Evolutionary conservation across 2,888 invertebrate genomes (phyloP).

Genomic region (Netelia fuscicornis): DNA sequence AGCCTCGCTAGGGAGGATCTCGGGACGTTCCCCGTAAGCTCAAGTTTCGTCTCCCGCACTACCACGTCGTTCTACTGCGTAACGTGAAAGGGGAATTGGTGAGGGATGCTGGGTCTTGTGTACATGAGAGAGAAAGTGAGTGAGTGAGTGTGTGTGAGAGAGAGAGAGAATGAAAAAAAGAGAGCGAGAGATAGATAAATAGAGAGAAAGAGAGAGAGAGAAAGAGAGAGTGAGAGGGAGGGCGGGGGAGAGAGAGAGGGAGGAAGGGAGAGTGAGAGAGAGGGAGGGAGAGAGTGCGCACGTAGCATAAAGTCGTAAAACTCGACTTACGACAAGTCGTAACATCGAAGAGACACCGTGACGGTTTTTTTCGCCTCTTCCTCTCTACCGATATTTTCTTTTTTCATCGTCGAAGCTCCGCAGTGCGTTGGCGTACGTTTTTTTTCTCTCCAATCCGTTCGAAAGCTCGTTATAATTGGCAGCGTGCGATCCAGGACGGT

Average conservation of each 20-base stretch:
- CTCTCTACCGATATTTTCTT: constrained; percentile 57
- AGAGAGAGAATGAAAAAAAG: too few relatives aligned
- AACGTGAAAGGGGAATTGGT: constrained; percentile 63
- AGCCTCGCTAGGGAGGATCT: constrained; percentile 52
- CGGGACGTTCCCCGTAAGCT: constrained; percentile 42
- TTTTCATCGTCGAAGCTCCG: constrained; percentile 50
- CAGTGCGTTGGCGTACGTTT: constrained; percentile 11
- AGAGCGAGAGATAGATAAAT: too few relatives aligned
- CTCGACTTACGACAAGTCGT: constrained; percentile 81
- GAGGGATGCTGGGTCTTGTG: constrained; percentile 28
- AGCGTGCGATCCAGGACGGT: constrained; percentile 4
- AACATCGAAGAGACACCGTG: constrained; percentile 73
- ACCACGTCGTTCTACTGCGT: constrained; percentile 7
- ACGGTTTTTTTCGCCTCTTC: constrained; percentile 60
- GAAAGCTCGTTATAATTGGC: constrained; percentile 58
- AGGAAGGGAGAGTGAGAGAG: background rate
- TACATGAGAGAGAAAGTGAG: background rate
- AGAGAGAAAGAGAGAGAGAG: background rate
- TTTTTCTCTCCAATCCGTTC: constrained; percentile 38
- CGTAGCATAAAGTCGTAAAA: constrained; percentile 83
- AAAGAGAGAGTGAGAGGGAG: too few relatives aligned
- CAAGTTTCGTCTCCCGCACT: background rate
- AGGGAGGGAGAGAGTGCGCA: constrained; percentile 70
- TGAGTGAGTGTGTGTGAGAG: too few relatives aligned
- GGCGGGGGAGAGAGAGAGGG: too few relatives aligned